Percentiles rank a stretch among this genome's conserved stretches.
phyloP scores from a whole-genome alignment of 1,140 invertebrate species.

The Aphelenchoides besseyi region DNA sequence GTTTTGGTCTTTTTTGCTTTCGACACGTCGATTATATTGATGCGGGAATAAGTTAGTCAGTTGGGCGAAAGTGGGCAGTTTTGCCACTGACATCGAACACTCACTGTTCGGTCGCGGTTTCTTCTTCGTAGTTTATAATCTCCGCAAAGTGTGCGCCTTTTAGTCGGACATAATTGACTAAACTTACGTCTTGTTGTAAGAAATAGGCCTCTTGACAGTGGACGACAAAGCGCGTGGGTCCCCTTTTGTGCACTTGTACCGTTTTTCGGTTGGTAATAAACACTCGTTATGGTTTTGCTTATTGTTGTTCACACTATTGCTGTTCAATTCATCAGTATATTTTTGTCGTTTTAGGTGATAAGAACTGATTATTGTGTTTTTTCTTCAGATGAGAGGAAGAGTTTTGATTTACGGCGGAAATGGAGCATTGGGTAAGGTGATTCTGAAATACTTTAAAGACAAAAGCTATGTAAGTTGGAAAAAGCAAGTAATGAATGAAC shows the following conservation, averaged over 20 bases:
- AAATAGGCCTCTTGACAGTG: neutral
- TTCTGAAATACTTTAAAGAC: slow-evolving; percentile 81
- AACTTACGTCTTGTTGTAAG: neutral
- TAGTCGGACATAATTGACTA: neutral
- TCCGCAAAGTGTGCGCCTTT: neutral
- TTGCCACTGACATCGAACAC: neutral
- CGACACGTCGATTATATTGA: neutral
- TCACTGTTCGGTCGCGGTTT: neutral
- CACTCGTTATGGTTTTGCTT: neutral
- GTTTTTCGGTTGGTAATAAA: neutral
- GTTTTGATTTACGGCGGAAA: slow-evolving; percentile 72
- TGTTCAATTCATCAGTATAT: neutral
- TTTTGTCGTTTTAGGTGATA: neutral
- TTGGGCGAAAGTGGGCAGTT: neutral
- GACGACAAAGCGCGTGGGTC: no score
- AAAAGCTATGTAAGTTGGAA: slow-evolving; percentile 72
- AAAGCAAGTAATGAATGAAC: neutral
- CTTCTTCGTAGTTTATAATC: neutral
- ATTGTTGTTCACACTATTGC: neutral
- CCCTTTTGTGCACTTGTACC: neutral
- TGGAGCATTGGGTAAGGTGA: slow-evolving; percentile 82
- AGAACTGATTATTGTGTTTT: neutral
- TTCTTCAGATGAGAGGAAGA: slow-evolving; percentile 39
- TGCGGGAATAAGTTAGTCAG: neutral
- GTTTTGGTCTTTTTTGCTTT: slow-evolving; percentile 1